Evolutionary conservation across 2,888 invertebrate genomes (phyloP), one percentile per base, ranked within the genome.

Genomic region (Ornithoptera alexandrae): DNA sequence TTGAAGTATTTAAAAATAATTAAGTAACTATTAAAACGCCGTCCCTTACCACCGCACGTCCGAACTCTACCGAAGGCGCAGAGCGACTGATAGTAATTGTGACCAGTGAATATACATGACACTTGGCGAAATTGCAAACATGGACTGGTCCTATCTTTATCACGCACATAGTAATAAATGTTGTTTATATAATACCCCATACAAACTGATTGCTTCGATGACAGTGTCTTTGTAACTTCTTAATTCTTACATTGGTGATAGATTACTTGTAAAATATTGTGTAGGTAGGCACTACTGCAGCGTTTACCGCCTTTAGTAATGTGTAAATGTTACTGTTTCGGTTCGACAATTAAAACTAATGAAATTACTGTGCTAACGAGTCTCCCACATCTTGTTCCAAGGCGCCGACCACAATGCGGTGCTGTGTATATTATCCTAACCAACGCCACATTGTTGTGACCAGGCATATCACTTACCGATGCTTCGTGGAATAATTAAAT

Each of bases 51-150:
- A 70, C 68, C 71, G 74, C 65, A 74, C 79, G 83, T 82, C 77
- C 63, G 65, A 59, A 73, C 82, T 77, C 84, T 81, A 79, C 82
- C 77, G 78, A 78, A 75, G 82, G 82, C 81, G 78, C 79, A 62
- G 62, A 61, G 65, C 65, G 56, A 69, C 69, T 69, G 69, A 69
- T 70, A 70, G 69, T 62, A 67, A 57, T 53, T 22, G 36, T 61
- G 63, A 59, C 53, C 68, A 65, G 57, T 76, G 72, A 74, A 65
- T 73, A 70, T 74, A 69, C 81, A 81, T 79, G 81, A 74, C 72
- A 66, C 74, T 74, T 77, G 81, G 76, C 72, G 79, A 78, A 81
- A 84, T 80, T 75, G 77, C 79, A 83, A 83, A 84, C 81, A 81
- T 82, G 80, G 74, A 73, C 75, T 76, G 30, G 74, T 75, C 74